Percentiles rank a stretch among this genome's conserved stretches.
These are phyloP conservation scores for Stegostoma tigrinum DNA, from an alignment of 2,113 vertebrate genomes.

Conservation along the genomic window DNA sequence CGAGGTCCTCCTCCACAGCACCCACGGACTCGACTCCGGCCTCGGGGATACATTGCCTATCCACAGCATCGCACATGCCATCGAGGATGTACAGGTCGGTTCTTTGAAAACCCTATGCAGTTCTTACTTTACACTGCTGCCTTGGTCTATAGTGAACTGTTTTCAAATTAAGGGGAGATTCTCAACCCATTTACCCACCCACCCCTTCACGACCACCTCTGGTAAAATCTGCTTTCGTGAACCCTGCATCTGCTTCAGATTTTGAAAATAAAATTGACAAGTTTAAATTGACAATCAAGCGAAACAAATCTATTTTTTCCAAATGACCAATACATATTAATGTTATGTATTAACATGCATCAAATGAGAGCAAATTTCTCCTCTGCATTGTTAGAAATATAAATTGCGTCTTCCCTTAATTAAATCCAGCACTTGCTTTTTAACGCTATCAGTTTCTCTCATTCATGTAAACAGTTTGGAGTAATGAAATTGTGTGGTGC, in stretches of 20 bases:
- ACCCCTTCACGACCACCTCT: not conserved
- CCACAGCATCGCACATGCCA: constrained; percentile 93
- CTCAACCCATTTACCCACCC: not conserved
- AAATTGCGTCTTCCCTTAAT: not conserved
- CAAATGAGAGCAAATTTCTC: not conserved
- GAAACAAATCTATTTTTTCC: not conserved
- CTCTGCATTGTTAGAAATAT: not conserved
- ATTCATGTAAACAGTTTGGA: not conserved
- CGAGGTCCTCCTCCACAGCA: constrained; percentile 87
- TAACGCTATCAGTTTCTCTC: not conserved
- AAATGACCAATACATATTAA: not conserved
- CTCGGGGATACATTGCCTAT: constrained; percentile 84
- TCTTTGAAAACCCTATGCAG: not conserved
- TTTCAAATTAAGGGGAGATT: not conserved
- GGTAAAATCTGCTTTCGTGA: not conserved
- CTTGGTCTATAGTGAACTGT: not conserved
- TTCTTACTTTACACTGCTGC: not conserved
- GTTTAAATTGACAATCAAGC: not conserved
- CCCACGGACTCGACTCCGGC: constrained; percentile 85
- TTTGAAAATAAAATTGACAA: not conserved
- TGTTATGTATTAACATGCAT: not conserved
- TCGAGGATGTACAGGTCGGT: constrained; percentile 95
- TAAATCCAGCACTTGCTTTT: not conserved
- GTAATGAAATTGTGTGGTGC: not conserved
- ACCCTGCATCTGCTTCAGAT: not conserved